Evolutionary conservation across 2,797 vertebrate species (phyloP).

Genomic region (Mallotus villosus): DNA sequence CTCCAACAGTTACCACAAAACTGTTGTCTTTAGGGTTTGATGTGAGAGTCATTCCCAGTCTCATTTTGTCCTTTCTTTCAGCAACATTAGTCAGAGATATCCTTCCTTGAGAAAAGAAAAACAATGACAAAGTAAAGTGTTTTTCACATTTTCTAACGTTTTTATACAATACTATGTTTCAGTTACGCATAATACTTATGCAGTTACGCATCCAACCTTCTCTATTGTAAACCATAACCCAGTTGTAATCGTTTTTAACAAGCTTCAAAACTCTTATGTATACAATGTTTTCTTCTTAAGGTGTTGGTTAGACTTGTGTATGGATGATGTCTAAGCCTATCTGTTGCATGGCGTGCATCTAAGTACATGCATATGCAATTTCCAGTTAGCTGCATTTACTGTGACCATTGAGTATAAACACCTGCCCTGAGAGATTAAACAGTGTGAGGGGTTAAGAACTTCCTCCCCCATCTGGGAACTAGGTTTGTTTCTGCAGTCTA

Average conservation of each 20-base stretch:
- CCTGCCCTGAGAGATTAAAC: neutral
- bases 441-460: neutral
- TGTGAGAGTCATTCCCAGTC: constrained; percentile 91
- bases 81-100: constrained; percentile 97
- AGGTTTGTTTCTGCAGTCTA: constrained; percentile 60
- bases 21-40: constrained; percentile 94
- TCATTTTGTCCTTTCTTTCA: constrained; percentile 97
- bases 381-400: neutral
- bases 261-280: neutral
- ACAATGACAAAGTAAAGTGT: too few relatives aligned
- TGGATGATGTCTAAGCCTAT: too few relatives aligned
- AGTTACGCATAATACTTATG: neutral
- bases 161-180: neutral
- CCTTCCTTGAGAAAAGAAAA: constrained; percentile 82
- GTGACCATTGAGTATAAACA: neutral
- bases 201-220: too few relatives aligned
- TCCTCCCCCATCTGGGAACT: constrained; percentile 49
- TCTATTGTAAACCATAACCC: too few relatives aligned
- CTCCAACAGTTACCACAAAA: constrained; percentile 86
- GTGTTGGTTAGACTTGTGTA: too few relatives aligned
- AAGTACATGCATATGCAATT: neutral
- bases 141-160: neutral
- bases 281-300: neutral
- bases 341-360: too few relatives aligned
- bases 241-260: too few relatives aligned